These are phyloP conservation scores for Leptobrachium ailaonicum DNA, from an alignment of 2,113 vertebrate species.

Conservation along the genomic window DNA sequence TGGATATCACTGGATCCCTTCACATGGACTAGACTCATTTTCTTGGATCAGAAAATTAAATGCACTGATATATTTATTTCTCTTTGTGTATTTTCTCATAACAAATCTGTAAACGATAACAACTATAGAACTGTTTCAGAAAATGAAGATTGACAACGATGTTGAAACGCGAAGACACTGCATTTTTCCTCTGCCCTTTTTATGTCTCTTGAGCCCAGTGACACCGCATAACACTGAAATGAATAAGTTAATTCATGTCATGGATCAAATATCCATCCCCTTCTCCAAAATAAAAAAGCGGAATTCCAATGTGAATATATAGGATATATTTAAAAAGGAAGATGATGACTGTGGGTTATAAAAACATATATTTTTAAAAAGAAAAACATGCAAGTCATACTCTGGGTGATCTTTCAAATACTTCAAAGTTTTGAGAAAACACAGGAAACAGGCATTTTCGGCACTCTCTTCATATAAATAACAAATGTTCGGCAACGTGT, in stretches of 20 bases:
- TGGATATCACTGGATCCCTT: no score
- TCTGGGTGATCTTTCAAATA: slow-evolving; percentile 41
- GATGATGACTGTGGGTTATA: slow-evolving; percentile 30
- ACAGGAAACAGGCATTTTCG: slow-evolving; percentile 31
- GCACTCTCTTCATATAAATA: slow-evolving; percentile 12
- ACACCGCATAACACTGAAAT: slow-evolving; percentile 22
- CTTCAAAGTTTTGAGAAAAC: slow-evolving; percentile 30
- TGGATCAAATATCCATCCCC: not conserved
- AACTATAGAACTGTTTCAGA: no score
- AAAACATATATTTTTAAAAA: slow-evolving; percentile 28
- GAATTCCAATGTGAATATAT: slow-evolving; percentile 8
- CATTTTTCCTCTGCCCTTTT: slow-evolving; percentile 7
- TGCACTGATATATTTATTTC: no score
- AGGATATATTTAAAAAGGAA: slow-evolving; percentile 18
- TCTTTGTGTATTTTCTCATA: no score
- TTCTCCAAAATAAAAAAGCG: not conserved
- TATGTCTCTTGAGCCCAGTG: not conserved
- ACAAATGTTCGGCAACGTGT: not conserved
- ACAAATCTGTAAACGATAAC: no score
- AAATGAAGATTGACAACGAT: no score
- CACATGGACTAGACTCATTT: no score
- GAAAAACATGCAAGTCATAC: slow-evolving; percentile 33
- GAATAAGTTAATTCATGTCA: slow-evolving; percentile 9
- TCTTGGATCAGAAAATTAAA: no score
- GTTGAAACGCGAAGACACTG: no score